A percentile compares a stretch with the other conserved stretches of the same genome.
These are phyloP conservation scores for Carlito syrichta DNA, from an alignment of 2,113 vertebrate genomes.

Conservation along the genomic window DNA sequence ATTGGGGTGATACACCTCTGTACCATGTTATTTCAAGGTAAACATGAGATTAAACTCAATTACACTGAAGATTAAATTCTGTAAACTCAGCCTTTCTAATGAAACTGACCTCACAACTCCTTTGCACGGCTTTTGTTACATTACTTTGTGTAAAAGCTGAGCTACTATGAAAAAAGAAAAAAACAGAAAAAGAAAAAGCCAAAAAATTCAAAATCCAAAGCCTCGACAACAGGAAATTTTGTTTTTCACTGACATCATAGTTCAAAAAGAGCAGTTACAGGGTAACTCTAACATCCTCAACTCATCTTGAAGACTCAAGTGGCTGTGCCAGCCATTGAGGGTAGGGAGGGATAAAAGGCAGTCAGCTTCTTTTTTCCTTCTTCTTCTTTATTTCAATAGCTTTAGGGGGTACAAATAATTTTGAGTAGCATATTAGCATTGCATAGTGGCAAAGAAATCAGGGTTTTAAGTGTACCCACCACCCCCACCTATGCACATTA, in stretches of 20 bases:
- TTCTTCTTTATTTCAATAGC: too few relatives aligned
- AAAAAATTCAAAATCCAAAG: not conserved
- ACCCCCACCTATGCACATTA: too few relatives aligned
- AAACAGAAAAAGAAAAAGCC: not conserved
- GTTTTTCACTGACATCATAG: not conserved
- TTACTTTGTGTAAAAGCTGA: not conserved
- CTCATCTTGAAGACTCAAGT: not conserved
- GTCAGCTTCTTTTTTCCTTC: too few relatives aligned
- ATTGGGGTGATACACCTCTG: not conserved
- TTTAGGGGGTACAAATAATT: too few relatives aligned
- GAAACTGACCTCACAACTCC: not conserved
- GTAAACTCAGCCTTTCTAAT: constrained; percentile 17
- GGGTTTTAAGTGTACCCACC: too few relatives aligned
- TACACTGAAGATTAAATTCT: constrained; percentile 16
- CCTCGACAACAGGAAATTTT: not conserved
- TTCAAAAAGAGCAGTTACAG: not conserved
- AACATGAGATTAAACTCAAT: constrained; percentile 45
- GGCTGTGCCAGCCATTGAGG: not conserved
- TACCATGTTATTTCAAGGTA: not conserved
- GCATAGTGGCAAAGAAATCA: too few relatives aligned
- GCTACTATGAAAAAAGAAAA: not conserved
- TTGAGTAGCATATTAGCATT: too few relatives aligned
- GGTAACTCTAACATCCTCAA: not conserved
- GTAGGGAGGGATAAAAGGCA: not conserved
- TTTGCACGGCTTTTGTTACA: not conserved